Percentiles rank a stretch among this genome's conserved stretches.
Evolutionary conservation across 2,113 vertebrate species (phyloP).

Genomic region (Pygoscelis antarcticus): DNA sequence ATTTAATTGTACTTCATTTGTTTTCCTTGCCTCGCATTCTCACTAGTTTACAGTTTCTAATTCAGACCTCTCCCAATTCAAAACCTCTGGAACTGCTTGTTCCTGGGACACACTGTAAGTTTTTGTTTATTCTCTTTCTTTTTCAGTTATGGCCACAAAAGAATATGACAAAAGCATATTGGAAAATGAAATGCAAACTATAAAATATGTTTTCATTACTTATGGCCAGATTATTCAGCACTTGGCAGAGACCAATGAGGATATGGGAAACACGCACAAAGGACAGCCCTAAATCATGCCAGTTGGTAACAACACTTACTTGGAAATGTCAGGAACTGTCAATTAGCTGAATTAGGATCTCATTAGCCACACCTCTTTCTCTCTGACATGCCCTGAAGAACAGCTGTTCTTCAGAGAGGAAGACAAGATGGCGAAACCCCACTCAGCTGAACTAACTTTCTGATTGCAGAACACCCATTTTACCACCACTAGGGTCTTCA

Average conservation of each 20-base stretch:
- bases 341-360: background rate
- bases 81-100: background rate
- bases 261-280: constrained; percentile 6
- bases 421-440: background rate
- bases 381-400: background rate
- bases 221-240: constrained; percentile 42
- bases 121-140: background rate
- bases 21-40: background rate
- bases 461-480: background rate
- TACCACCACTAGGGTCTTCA: background rate
- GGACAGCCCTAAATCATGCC: background rate
- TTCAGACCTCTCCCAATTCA: background rate
- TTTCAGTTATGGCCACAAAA: background rate
- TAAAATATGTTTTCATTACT: constrained; percentile 30
- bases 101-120: background rate
- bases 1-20: background rate
- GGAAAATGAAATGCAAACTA: constrained; percentile 22
- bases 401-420: background rate
- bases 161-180: background rate
- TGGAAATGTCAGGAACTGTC: background rate
- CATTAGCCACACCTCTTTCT: background rate
- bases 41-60: background rate
- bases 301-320: background rate
- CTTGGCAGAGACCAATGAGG: constrained; percentile 1
- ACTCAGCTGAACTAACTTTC: background rate